A percentile compares a stretch with the other conserved stretches of the same genome.
Evolutionary conservation across 2,888 invertebrate genomes (phyloP).

Genomic region (Volucella bombylans): DNA sequence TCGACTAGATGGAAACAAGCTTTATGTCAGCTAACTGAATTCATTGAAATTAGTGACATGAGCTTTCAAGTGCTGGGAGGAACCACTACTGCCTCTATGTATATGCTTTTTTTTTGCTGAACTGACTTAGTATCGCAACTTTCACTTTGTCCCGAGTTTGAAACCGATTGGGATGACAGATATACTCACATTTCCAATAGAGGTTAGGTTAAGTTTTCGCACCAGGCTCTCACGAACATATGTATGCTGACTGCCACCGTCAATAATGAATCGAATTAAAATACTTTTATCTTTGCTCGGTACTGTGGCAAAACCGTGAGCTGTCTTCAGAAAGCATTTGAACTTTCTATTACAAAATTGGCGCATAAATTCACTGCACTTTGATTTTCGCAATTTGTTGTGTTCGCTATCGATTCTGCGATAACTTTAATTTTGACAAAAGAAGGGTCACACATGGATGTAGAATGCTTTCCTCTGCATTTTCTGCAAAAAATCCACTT

Average conservation of each 20-base stretch:
- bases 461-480: no score
- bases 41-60: no score
- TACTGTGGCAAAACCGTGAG: slow-evolving; percentile 13
- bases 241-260: slow-evolving; percentile 35
- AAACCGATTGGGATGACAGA: slow-evolving; percentile 5
- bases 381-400: not conserved
- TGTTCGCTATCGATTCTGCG: not conserved
- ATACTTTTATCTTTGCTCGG: slow-evolving; percentile 3
- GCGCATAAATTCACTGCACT: slow-evolving; percentile 8
- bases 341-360: slow-evolving; percentile 6
- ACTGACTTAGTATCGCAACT: slow-evolving; percentile 21
- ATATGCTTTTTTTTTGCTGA: slow-evolving; percentile 26
- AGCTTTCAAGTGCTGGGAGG: no score
- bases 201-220: slow-evolving; percentile 25
- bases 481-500: no score
- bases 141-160: slow-evolving; percentile 11
- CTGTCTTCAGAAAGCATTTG: slow-evolving; percentile 38
- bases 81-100: slow-evolving; percentile 16
- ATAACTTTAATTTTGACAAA: no score
- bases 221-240: slow-evolving; percentile 28
- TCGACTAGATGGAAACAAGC: no score
- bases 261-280: slow-evolving; percentile 26
- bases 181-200: slow-evolving; percentile 21
- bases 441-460: no score
- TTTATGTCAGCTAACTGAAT: no score